Base-by-base conservation (phyloP, 2,888 invertebrate species). In the Rhagium mordax region DNA sequence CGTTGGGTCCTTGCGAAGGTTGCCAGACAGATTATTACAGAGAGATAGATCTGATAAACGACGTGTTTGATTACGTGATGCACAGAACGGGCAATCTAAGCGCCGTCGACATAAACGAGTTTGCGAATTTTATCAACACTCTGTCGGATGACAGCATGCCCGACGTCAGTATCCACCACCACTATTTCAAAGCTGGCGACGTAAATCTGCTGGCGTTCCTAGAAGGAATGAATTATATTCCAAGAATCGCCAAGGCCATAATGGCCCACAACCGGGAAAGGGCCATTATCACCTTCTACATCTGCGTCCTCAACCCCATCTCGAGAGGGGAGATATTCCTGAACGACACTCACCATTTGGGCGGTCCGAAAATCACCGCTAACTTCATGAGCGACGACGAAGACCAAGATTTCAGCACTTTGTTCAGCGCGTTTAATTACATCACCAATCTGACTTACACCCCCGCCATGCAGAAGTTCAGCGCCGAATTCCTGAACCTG, bases 321-420 rank as follows among this genome's bases (percentile, higher is more conserved):
- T 89, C 89, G 13, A 71, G 77, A n/a, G 90, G 90, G 0, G 79
- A 85, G 27, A 13, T 90, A 2, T 78, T 86, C 57, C 85, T 94
- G 18, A 87, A 87, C 55, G 89, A 89, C 16, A 84, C 84, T 1
- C 86, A 92, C 82, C 91, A 91, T 0, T 53, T 77, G 7, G 74
- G 78, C 24, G 78, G 85, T 53, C 85, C 84, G 0, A 76, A 71
- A 8, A 85, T 64, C 65, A 88, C 90, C 78, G 89, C 92, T 0
- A 93, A 93, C 82, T 94, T 93, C 83, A 89, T 94, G 47, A 83
- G 87, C 0, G 89, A 92, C 24, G 80, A 85, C 0, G 75, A 78
- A 0, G 74, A 78, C 18, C 86, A 61, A 5, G 81, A 82, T 59
- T 86, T 72, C 29, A 41, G 72, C 1, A 73, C 74, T 0, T 61